Conservation (phyloP, 2,888 invertebrate genomes). For the Neoascia interrupta region DNA sequence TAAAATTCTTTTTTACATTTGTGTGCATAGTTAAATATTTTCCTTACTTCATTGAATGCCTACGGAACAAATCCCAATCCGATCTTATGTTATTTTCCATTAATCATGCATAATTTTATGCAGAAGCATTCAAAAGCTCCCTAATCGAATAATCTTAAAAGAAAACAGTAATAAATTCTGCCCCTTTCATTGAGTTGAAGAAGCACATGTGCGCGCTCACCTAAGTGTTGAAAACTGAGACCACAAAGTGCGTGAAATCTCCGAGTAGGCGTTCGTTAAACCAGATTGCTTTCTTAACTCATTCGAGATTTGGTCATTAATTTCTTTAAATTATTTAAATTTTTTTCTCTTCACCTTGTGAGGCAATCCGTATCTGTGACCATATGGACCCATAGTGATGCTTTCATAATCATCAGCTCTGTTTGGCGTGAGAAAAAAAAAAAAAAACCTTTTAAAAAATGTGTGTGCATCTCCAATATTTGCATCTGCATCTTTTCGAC, state of each 20-base stretch:
- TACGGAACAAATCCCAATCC: slow-evolving; percentile 8
- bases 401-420: slow-evolving; percentile 49
- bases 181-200: not conserved
- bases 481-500: slow-evolving; percentile 67
- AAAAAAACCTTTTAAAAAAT: slow-evolving; percentile 13
- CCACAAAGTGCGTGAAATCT: slow-evolving; percentile 49
- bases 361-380: slow-evolving; percentile 17
- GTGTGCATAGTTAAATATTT: not conserved
- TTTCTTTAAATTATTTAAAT: slow-evolving; percentile 54
- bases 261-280: slow-evolving; percentile 44
- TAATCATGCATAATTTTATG: slow-evolving; percentile 40
- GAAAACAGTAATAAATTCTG: slow-evolving; percentile 25
- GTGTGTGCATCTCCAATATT: slow-evolving; percentile 53
- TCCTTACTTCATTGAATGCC: too few relatives aligned
- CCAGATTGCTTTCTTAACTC: slow-evolving; percentile 24
- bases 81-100: not conserved
- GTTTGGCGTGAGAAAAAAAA: slow-evolving; percentile 62
- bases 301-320: slow-evolving; percentile 11
- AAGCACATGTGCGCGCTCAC: not conserved
- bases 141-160: slow-evolving; percentile 48
- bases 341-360: slow-evolving; percentile 9
- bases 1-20: too few relatives aligned
- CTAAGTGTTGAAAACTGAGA: slow-evolving; percentile 26
- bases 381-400: slow-evolving; percentile 8
- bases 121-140: slow-evolving; percentile 33